Conservation (phyloP, 2,888 invertebrate species). For the Strigamia transsilvanica region DNA sequence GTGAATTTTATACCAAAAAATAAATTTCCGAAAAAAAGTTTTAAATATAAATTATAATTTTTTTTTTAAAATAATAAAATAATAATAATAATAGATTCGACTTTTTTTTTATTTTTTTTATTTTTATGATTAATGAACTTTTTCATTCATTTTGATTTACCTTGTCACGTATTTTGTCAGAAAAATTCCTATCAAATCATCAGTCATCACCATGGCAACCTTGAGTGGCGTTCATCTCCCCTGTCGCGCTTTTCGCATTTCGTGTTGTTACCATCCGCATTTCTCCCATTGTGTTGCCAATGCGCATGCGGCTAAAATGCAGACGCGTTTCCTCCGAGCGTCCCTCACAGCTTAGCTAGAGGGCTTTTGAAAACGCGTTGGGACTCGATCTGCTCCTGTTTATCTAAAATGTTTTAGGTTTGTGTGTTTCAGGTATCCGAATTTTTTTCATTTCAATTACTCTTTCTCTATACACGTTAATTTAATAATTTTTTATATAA, state of each 20-base stretch:
- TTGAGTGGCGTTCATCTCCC: conserved; percentile 5
- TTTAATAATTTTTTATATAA: neutral
- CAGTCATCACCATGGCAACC: neutral
- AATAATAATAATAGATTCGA: too few relatives aligned
- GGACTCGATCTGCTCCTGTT: conserved; percentile 9
- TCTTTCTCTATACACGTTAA: neutral
- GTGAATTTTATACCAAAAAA: neutral
- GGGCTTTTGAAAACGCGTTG: conserved; percentile 19
- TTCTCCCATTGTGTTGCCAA: conserved; percentile 38
- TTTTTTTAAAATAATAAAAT: too few relatives aligned
- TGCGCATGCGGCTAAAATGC: conserved; percentile 35
- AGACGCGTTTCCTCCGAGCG: conserved; percentile 30
- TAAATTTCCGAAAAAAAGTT: neutral
- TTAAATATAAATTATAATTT: neutral
- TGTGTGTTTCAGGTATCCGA: neutral
- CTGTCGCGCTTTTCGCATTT: neutral
- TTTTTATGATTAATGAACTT: neutral
- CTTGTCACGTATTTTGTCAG: neutral
- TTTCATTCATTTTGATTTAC: too few relatives aligned
- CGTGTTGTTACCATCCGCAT: neutral
- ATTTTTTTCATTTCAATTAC: neutral
- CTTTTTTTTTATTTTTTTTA: neutral
- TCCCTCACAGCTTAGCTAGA: conserved; percentile 4
- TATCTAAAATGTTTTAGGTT: conserved; percentile 8
- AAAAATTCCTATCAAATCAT: neutral